Conservation (phyloP, 1,140 invertebrate genomes). For the Pararge aegeria region DNA sequence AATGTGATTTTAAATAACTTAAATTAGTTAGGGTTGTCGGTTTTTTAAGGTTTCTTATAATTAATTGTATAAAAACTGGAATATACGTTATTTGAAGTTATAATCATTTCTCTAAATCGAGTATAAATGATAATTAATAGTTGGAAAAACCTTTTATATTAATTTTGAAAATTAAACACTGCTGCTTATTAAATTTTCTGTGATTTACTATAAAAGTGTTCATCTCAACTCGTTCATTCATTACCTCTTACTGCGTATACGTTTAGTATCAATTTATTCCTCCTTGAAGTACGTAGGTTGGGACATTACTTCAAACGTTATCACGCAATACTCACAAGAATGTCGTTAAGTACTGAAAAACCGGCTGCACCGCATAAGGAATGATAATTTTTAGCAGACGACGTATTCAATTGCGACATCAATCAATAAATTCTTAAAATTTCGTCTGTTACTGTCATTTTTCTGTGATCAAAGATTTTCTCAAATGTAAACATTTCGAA, state of each 20-base stretch:
- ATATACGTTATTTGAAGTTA: too few relatives aligned
- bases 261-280: not conserved
- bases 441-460: not conserved
- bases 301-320: not conserved
- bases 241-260: not conserved
- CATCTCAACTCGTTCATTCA: not conserved
- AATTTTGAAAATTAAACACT: too few relatives aligned
- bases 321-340: slow-evolving; percentile 10
- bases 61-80: too few relatives aligned
- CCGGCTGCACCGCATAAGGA: slow-evolving; percentile 4
- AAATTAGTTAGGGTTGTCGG: too few relatives aligned
- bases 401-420: not conserved
- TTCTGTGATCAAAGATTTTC: not conserved
- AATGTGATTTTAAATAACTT: too few relatives aligned
- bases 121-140: too few relatives aligned
- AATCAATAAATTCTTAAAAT: not conserved
- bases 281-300: not conserved
- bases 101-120: too few relatives aligned
- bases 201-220: too few relatives aligned
- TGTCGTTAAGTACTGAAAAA: slow-evolving; percentile 9
- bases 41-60: too few relatives aligned
- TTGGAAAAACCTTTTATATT: too few relatives aligned
- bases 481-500: too few relatives aligned
- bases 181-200: too few relatives aligned
- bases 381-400: not conserved